phyloP scores from a whole-genome alignment of 2,888 invertebrate species.

The Alitta virens region DNA sequence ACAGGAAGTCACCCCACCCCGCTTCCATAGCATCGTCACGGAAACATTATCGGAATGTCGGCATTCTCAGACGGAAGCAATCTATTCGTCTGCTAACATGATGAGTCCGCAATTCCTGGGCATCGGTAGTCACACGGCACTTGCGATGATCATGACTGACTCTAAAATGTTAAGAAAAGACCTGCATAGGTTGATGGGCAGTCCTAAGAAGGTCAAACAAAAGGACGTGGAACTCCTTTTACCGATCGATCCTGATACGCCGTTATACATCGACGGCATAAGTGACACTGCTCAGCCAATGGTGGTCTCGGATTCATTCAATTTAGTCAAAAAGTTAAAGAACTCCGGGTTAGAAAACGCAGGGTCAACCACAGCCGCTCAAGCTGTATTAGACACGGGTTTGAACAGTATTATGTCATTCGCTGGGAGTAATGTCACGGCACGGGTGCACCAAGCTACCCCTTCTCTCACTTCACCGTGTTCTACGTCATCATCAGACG shows the following conservation, averaged over 20 bases:
- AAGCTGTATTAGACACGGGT: slow-evolving; percentile 9
- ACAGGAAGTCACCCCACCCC: background rate
- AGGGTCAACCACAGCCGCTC: background rate
- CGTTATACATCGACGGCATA: slow-evolving; percentile 8
- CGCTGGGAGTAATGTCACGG: background rate
- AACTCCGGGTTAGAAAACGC: slow-evolving; percentile 7
- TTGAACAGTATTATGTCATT: slow-evolving; percentile 9
- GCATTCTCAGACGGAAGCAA: slow-evolving; percentile 18
- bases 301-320: slow-evolving; percentile 1
- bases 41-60: slow-evolving; percentile 12
- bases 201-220: background rate
- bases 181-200: background rate
- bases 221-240: background rate
- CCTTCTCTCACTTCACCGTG: background rate
- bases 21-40: slow-evolving; percentile 19
- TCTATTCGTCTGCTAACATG: slow-evolving; percentile 1
- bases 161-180: background rate
- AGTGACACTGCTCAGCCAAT: slow-evolving; percentile 14
- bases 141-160: background rate
- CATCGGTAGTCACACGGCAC: background rate
- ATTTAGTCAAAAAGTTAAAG: slow-evolving; percentile 2
- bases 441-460: background rate
- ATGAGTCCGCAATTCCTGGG: background rate
- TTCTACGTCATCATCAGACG: background rate
- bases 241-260: background rate